These are phyloP conservation scores for Conomelus anceps DNA, from an alignment of 2,888 invertebrate genomes.

Conservation along the genomic window DNA sequence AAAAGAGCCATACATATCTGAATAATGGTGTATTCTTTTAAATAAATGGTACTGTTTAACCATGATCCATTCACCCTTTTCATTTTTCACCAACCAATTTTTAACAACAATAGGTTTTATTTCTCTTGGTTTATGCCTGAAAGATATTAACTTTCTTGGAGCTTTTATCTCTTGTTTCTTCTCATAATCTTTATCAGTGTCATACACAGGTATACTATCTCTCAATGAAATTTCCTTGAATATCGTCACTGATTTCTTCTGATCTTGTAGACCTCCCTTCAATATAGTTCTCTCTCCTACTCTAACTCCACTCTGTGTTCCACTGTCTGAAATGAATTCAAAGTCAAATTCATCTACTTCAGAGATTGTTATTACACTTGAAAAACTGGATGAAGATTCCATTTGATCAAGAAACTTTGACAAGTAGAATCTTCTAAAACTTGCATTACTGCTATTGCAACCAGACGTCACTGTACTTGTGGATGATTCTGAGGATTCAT, in stretches of 20 bases:
- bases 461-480: not conserved
- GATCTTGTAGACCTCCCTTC: not conserved
- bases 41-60: not conserved
- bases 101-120: not conserved
- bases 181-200: not conserved
- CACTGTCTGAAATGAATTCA: not conserved
- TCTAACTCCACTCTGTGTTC: not conserved
- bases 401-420: not conserved
- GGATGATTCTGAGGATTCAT: too few species aligned
- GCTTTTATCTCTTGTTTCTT: not conserved
- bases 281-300: not conserved
- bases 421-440: not conserved
- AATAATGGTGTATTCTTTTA: not conserved
- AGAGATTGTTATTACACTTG: not conserved
- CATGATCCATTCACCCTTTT: not conserved
- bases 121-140: not conserved
- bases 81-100: not conserved
- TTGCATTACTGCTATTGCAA: not conserved
- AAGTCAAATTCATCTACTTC: not conserved
- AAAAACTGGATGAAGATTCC: not conserved
- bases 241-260: not conserved
- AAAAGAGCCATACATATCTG: not conserved
- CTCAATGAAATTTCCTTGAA: not conserved
- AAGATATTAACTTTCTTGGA: not conserved
- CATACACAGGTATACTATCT: not conserved